phyloP scores from a whole-genome alignment of 2,113 vertebrate species.

The Diphyllodes magnificus region DNA sequence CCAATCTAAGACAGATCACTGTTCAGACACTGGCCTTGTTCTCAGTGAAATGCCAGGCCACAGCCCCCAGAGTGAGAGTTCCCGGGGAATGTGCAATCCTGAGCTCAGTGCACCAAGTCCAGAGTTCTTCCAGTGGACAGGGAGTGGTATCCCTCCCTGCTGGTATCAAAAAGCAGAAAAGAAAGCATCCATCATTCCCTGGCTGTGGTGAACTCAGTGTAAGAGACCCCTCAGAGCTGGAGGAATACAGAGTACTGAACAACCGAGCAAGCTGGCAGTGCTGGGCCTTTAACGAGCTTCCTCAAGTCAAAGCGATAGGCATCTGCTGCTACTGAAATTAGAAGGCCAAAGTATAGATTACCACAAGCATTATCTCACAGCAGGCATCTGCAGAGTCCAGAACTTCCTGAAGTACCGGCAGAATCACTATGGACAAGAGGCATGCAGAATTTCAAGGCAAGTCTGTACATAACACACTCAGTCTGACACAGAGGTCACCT shows the following conservation, averaged over 20 bases:
- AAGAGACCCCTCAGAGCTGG: background rate
- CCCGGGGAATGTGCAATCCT: rapidly evolving
- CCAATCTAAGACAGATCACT: background rate
- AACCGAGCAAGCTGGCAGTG: background rate
- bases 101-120: background rate
- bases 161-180: background rate
- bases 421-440: background rate
- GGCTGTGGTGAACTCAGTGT: background rate
- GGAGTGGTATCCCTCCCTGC: background rate
- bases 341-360: background rate
- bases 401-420: slow-evolving; percentile 47
- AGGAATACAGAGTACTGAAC: background rate
- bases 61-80: background rate
- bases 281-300: background rate
- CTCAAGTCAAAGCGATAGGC: background rate
- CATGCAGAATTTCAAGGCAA: background rate
- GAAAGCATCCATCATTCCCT: background rate
- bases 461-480: background rate
- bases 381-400: slow-evolving; percentile 15
- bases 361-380: background rate
- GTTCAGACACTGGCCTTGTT: background rate
- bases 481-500: background rate
- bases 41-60: background rate
- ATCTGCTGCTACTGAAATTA: slow-evolving; percentile 32
- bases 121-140: background rate